Conservation (phyloP, 2,113 vertebrate species). For the Brachyhypopomus occidentalis region DNA sequence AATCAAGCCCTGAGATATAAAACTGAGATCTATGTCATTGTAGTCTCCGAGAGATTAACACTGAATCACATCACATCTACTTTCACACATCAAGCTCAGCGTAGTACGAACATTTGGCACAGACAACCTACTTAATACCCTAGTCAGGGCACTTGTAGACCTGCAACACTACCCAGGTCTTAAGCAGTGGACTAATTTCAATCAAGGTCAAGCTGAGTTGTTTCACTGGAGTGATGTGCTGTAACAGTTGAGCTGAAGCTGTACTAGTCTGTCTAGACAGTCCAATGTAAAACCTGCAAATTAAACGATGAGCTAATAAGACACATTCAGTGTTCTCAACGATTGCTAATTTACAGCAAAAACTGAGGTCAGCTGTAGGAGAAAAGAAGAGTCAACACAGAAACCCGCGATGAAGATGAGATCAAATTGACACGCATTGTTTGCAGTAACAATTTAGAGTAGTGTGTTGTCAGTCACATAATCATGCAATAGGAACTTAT, state of each 20-base stretch:
- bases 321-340: slow-evolving; percentile 30
- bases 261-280: slow-evolving; percentile 25
- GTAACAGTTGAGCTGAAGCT: background rate
- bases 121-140: slow-evolving; percentile 30
- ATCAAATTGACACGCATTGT: slow-evolving; percentile 36
- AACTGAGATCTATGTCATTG: slow-evolving; percentile 58
- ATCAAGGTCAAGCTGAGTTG: background rate
- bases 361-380: background rate
- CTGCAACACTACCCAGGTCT: slow-evolving; percentile 29
- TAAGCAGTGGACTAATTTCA: slow-evolving; percentile 35
- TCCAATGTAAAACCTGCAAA: slow-evolving; percentile 23
- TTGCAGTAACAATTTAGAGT: slow-evolving; percentile 31
- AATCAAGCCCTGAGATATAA: slow-evolving; percentile 68
- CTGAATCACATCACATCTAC: slow-evolving; percentile 54
- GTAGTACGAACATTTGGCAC: slow-evolving; percentile 28
- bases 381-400: background rate
- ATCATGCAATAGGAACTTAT: slow-evolving; percentile 6
- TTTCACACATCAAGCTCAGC: slow-evolving; percentile 26
- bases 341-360: slow-evolving; percentile 29
- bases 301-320: slow-evolving; percentile 41
- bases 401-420: background rate
- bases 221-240: slow-evolving; percentile 2
- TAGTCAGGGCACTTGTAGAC: slow-evolving; percentile 37
- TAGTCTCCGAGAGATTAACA: slow-evolving; percentile 57
- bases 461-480: slow-evolving; percentile 22